Conservation (phyloP, 2,888 invertebrate species). For the Phalera bucephala region DNA sequence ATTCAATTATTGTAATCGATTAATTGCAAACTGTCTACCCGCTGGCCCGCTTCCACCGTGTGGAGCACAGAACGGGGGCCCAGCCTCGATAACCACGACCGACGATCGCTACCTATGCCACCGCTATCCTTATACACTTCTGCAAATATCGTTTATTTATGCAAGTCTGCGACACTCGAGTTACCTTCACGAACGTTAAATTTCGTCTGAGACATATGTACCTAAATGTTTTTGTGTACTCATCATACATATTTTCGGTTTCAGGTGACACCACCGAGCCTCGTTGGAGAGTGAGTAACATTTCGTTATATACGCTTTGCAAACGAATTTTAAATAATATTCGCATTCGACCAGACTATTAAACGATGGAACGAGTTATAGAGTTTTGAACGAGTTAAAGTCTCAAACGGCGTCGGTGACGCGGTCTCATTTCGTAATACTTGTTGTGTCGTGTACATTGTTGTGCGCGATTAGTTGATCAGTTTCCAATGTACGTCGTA, state of each 20-base stretch:
- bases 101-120: conserved; percentile 13
- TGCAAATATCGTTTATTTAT: conserved; percentile 37
- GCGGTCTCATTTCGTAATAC: conserved; percentile 1
- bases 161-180: conserved; percentile 40
- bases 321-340: background rate
- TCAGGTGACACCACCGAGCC: conserved; percentile 7
- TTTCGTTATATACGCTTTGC: background rate
- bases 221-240: conserved; percentile 7
- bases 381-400: conserved; percentile 6
- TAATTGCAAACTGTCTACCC: conserved; percentile 65
- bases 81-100: conserved; percentile 25
- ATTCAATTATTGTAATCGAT: conserved; percentile 73
- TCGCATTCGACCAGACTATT: background rate
- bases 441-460: conserved; percentile 6
- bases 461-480: conserved; percentile 31
- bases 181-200: background rate
- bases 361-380: background rate
- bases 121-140: conserved; percentile 43
- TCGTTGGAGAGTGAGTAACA: conserved; percentile 2
- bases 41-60: conserved; percentile 47
- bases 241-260: conserved; percentile 14
- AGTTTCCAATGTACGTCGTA: conserved; percentile 33
- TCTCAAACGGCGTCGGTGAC: conserved; percentile 3
- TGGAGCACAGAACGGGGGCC: conserved; percentile 46
- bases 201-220: conserved; percentile 11